These are phyloP conservation scores for Istiophorus platypterus DNA, from an alignment of 2,113 vertebrate species.

Conservation along the genomic window DNA sequence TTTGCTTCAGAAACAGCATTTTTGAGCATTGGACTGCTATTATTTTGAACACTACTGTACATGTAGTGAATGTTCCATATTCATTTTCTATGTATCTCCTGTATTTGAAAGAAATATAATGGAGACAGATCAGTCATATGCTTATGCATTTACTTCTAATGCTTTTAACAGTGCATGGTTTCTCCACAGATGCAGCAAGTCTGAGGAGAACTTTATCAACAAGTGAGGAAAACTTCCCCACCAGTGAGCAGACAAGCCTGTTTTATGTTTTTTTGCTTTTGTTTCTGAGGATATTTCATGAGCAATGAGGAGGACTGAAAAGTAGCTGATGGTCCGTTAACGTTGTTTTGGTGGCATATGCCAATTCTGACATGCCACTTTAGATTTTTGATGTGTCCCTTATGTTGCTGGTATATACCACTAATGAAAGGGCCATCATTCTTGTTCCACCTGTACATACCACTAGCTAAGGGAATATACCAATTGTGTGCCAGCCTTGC, in stretches of 20 bases:
- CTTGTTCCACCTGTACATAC: background rate
- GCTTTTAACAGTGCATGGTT: conserved; percentile 47
- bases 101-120: too few species aligned
- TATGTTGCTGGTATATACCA: too few species aligned
- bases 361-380: background rate
- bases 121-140: background rate
- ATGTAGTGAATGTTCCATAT: too few species aligned
- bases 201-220: conserved; percentile 46
- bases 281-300: too few species aligned
- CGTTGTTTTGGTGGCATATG: background rate
- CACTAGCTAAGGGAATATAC: background rate
- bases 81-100: background rate
- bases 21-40: too few species aligned
- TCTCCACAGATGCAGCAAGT: conserved; percentile 51
- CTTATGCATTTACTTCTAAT: background rate
- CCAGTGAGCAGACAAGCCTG: conserved; percentile 63
- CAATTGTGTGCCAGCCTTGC: too few species aligned
- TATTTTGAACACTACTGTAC: too few species aligned
- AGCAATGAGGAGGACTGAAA: background rate
- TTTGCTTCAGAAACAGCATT: too few species aligned
- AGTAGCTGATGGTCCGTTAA: background rate
- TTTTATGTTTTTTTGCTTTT: background rate
- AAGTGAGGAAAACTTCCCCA: conserved; percentile 69
- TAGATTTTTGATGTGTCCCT: background rate
- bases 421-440: too few species aligned